Percentiles rank a stretch among this genome's conserved stretches.
These are phyloP conservation scores for Strix uralensis DNA, from an alignment of 2,113 vertebrate genomes.

Conservation along the genomic window DNA sequence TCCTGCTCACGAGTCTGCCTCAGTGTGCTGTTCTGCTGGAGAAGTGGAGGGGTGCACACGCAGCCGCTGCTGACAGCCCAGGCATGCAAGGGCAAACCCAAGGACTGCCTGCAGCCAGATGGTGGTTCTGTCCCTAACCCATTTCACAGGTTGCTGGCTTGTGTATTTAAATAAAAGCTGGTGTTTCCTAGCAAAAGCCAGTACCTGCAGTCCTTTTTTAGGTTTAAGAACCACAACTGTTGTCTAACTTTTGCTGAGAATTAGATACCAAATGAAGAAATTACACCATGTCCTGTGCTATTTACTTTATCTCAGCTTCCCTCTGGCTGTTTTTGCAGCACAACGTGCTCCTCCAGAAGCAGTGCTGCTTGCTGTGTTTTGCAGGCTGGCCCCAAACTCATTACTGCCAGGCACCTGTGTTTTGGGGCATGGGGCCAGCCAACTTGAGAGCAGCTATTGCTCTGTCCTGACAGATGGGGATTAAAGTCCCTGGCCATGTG, in stretches of 20 bases:
- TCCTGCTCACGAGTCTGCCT: neutral
- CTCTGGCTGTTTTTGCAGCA: neutral
- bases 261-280: neutral
- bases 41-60: neutral
- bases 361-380: neutral
- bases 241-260: neutral
- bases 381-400: slow-evolving; percentile 15
- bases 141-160: neutral
- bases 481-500: slow-evolving; percentile 1
- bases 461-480: slow-evolving; percentile 47
- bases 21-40: neutral
- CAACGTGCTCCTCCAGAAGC: slow-evolving; percentile 30
- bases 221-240: neutral
- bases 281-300: neutral
- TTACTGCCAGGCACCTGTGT: slow-evolving; percentile 57
- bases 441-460: slow-evolving; percentile 31
- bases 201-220: neutral
- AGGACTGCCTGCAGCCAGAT: neutral
- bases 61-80: fast-evolving
- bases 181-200: neutral
- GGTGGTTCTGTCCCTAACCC: neutral
- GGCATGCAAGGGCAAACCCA: neutral
- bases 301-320: neutral
- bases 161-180: neutral
- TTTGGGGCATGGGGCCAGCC: slow-evolving; percentile 35